Evolutionary conservation across 2,113 vertebrate genomes (phyloP), one percentile per base, ranked within the genome.

Genomic region (Caranx melampygus): DNA sequence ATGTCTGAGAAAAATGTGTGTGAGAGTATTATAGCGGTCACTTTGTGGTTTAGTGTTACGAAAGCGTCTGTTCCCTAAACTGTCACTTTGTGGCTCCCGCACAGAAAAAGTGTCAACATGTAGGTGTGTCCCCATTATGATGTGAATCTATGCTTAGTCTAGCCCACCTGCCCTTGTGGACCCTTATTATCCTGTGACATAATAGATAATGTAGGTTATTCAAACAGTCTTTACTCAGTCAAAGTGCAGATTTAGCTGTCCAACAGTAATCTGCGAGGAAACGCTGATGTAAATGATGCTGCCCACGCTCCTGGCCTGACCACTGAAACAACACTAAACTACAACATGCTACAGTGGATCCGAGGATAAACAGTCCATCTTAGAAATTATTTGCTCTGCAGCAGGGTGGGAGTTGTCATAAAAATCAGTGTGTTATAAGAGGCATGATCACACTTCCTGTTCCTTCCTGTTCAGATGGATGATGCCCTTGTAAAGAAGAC

Each of bases 401-500:
- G 60, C 16, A 63, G 11, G 63, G 67, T 45, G 35, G 35, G 20
- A 37, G 47, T 3, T 35, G 45, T 77, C 26, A 52, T 11, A 58
- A 58, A 79, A 89, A 86, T 79, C 54, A 64, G 13, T 26, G 51
- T 20, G 55, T 45, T 47, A 72, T 81, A 78, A 70, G 18, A 80
- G 8, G 33, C 57, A 45, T 3, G n/a, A 60, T 59, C 31, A 42
- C 20, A 79, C 82, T 86, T 88, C 79, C 88, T 85, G 72, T 83
- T 85, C 71, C 37, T 82, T 63, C 69, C 79, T 84, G 85, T 61
- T 87, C 55, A 80, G 65, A 55, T 78, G 54, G 59, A 86, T 85
- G 59, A 86, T 85, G 76, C 68, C 55, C 21, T 69, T 9, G 3
- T 65, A 14, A 72, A 84, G 80, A 85, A 74, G 79, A 64, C 87